phyloP scores from a whole-genome alignment of 2,888 invertebrate genomes.

The Lepidochrysops patricia region DNA sequence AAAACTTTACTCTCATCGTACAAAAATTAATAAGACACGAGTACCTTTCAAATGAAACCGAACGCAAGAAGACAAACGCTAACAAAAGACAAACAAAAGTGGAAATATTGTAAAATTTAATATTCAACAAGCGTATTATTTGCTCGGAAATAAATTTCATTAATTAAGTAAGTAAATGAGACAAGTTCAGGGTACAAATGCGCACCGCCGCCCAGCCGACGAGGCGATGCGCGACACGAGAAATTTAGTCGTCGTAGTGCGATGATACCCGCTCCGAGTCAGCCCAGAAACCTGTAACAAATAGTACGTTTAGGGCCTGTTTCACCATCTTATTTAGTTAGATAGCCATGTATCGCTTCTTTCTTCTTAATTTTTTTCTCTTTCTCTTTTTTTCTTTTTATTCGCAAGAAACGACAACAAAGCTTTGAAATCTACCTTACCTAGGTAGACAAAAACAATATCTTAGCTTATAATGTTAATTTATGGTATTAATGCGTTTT shows the following conservation, averaged over 20 bases:
- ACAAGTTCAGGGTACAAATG: conserved; percentile 17
- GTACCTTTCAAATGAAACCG: neutral
- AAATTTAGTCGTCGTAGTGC: conserved; percentile 57
- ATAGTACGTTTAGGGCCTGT: neutral
- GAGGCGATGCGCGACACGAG: conserved; percentile 26
- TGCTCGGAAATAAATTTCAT: neutral
- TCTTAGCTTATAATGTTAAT: too few relatives aligned
- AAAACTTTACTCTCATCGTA: neutral
- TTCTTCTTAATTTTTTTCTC: too few relatives aligned
- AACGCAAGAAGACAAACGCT: neutral
- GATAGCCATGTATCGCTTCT: too few relatives aligned
- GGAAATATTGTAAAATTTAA: neutral
- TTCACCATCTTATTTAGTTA: too few relatives aligned
- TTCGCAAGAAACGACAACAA: too few relatives aligned
- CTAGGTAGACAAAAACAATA: too few relatives aligned
- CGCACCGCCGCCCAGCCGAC: conserved; percentile 36
- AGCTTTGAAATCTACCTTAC: too few relatives aligned
- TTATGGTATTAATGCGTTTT: too few relatives aligned
- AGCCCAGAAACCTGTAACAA: conserved; percentile 53
- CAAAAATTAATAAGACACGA: neutral
- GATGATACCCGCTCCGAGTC: conserved; percentile 45
- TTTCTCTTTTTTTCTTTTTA: too few relatives aligned
- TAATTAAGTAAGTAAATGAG: conserved; percentile 3
- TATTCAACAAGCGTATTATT: neutral
- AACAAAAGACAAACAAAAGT: neutral